phyloP scores from a whole-genome alignment of 2,888 invertebrate genomes.

The Synanthedon formicaeformis region DNA sequence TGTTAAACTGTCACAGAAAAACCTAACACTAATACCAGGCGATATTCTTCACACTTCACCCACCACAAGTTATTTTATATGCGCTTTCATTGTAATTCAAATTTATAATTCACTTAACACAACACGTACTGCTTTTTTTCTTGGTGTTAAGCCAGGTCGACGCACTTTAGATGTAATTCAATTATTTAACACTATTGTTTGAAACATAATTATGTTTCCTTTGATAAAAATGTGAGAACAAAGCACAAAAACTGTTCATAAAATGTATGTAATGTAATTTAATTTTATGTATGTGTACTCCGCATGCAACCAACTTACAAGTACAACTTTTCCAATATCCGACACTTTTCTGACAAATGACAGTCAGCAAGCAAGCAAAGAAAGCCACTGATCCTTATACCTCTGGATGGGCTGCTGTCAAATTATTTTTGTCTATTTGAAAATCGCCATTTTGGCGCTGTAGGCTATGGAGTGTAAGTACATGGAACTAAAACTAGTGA shows the following conservation, averaged over 20 bases:
- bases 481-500: too few relatives aligned
- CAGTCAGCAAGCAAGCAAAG: too few relatives aligned
- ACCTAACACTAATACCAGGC: slow-evolving; percentile 6
- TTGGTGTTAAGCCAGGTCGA: slow-evolving; percentile 2
- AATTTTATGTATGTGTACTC: slow-evolving; percentile 1
- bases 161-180: not conserved
- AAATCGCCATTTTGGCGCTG: too few relatives aligned
- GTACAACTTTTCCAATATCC: slow-evolving; percentile 9
- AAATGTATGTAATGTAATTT: slow-evolving; percentile 4
- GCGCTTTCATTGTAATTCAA: slow-evolving; percentile 62
- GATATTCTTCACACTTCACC: slow-evolving; percentile 49
- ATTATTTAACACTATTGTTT: slow-evolving; percentile 1
- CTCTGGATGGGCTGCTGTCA: too few relatives aligned
- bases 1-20: slow-evolving; percentile 5
- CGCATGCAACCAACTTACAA: slow-evolving; percentile 10
- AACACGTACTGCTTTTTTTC: slow-evolving; percentile 10
- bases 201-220: not conserved
- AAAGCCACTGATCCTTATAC: too few relatives aligned
- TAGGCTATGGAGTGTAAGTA: too few relatives aligned
- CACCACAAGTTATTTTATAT: slow-evolving; percentile 46
- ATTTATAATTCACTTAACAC: slow-evolving; percentile 26
- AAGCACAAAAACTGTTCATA: slow-evolving; percentile 10
- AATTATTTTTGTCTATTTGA: too few relatives aligned
- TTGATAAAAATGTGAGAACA: slow-evolving; percentile 21
- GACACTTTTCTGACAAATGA: slow-evolving; percentile 3